Evolutionary conservation across 1,140 invertebrate genomes (phyloP).

Genomic region (Calephelis virginiensis): DNA sequence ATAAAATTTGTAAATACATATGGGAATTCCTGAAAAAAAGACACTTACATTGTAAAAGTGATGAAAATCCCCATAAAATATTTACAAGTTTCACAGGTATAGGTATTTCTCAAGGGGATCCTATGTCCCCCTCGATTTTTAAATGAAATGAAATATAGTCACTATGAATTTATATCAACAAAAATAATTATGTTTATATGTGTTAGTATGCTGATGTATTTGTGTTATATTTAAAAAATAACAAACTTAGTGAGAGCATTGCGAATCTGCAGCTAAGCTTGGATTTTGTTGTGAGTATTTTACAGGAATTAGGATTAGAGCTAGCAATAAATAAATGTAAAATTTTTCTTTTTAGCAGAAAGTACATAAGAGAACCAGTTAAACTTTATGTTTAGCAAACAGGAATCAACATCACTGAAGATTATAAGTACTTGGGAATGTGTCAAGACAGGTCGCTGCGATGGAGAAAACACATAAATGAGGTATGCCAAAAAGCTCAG

Average conservation of each 20-base stretch:
- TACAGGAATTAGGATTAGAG: conserved; percentile 1
- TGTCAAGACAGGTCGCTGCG: conserved; percentile 12
- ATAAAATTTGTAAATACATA: conserved; percentile 14
- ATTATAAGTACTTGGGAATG: conserved; percentile 16
- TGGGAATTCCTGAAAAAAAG: conserved; percentile 9
- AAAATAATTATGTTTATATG: not conserved
- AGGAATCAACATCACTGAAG: not conserved
- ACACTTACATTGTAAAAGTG: not conserved
- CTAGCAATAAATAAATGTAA: conserved; percentile 7
- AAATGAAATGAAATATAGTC: too few species aligned
- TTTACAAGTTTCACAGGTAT: not conserved
- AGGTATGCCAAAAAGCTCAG: not conserved
- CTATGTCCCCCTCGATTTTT: conserved; percentile 7
- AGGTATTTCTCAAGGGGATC: conserved; percentile 17
- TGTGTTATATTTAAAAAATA: conserved; percentile 5
- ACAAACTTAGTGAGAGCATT: not conserved
- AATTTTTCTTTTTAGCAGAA: conserved; percentile 17
- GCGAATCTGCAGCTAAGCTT: not conserved
- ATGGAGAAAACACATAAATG: conserved; percentile 18
- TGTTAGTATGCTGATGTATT: conserved; percentile 21
- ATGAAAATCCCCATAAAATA: not conserved
- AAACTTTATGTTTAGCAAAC: not conserved
- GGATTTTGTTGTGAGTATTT: not conserved
- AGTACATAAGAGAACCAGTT: not conserved
- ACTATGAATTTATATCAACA: conserved; percentile 9